A percentile compares a stretch with the other conserved stretches of the same genome.
These are phyloP conservation scores for Pterophyllum scalare DNA, from an alignment of 2,113 vertebrate genomes.

Conservation along the genomic window DNA sequence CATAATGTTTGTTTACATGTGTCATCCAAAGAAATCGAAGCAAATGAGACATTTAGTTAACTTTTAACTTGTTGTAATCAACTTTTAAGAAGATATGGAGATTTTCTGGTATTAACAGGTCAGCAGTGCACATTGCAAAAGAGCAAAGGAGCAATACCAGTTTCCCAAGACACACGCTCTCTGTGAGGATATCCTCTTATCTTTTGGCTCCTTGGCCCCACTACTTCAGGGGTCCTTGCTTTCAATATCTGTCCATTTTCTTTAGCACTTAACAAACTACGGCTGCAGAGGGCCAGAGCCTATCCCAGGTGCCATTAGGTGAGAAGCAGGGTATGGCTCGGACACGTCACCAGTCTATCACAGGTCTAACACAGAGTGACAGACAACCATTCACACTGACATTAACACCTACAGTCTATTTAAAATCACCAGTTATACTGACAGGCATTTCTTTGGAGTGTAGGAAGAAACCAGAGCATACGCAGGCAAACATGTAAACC, in stretches of 20 bases:
- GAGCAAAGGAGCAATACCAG: background rate
- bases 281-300: background rate
- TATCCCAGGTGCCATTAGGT: background rate
- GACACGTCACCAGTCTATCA: background rate
- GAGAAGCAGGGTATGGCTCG: background rate
- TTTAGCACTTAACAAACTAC: background rate
- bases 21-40: background rate
- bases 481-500: background rate
- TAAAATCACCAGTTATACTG: constrained; percentile 3
- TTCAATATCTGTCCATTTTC: background rate
- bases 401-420: background rate
- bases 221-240: background rate
- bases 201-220: background rate
- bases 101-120: background rate
- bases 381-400: background rate
- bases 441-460: background rate
- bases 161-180: background rate
- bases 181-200: background rate
- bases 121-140: background rate
- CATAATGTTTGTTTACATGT: too few species aligned
- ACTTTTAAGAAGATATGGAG: background rate
- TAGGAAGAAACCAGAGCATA: background rate
- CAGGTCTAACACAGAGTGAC: background rate
- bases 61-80: background rate
- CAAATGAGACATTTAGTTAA: background rate